A percentile compares a stretch with the other conserved stretches of the same genome.
Evolutionary conservation across 2,113 vertebrate species (phyloP).

Genomic region (Oryctolagus cuniculus): mOryCun1.1 NC_091447.1:40953501-40954000

Average conservation of each 20-base stretch:
- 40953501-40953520: background rate
- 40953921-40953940: too few species aligned
- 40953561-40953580: background rate
- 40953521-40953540: background rate
- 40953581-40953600: conserved; percentile 10
- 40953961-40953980: too few species aligned
- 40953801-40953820: background rate
- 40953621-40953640: background rate
- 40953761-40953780: background rate
- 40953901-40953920: too few species aligned
- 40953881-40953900: too few species aligned
- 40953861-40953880: background rate
- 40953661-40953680: background rate
- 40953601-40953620: background rate
- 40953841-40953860: background rate
- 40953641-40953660: background rate
- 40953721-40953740: background rate
- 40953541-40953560: background rate
- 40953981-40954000: too few species aligned
- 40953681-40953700: background rate
- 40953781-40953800: background rate
- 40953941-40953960: too few species aligned
- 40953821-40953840: background rate
- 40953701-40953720: background rate
- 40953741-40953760: background rate